Base-by-base conservation (phyloP, 1,140 invertebrate genomes). In the Popillia japonica region DNA sequence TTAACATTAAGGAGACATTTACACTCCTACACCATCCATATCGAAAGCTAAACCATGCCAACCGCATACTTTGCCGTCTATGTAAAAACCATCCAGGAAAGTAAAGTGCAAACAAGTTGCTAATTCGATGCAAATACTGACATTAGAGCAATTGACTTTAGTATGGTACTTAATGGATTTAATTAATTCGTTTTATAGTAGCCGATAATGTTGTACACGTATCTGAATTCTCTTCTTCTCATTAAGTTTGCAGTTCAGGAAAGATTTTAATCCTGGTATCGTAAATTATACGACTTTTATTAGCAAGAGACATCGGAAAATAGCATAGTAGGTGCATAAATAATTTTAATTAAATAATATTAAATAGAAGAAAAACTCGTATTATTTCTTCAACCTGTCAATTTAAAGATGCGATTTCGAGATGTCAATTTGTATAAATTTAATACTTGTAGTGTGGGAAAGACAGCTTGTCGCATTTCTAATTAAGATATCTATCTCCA, bases 121-220 rank as follows among this genome's bases (percentile, higher is more conserved):
- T 55, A 55, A 55, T 55, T 55, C 17, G 14, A 55, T 55, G 48
- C n/a, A 55, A 55, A 55, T 55, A 55, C 48, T n/a, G 14, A 17
- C 48, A 55, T 55, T 55, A 55, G 17, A 14, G 48, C 48, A 55
- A 55, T 17, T 55, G 17, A 17, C 48, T 55, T 14, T 14, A 55
- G 48, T 17, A 55, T 55, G 48, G 48, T 44, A 44, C 9, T 44
- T 44, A 44, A 9, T 14, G 9, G 42, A 14, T 17, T 55, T 55
- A 55, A 55, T 55, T 55, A 55, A 55, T 55, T 55, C 48, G 48
- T 55, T 55, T 55, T 55, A 55, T 55, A n/a, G 48, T 14, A 17
- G 6, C 48, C 48, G 48, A 55, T 55, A 55, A 55, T 55, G 48
- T 55, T 55, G 17, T 55, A 55, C 48, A 55, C 17, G 48, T 55